Conservation (phyloP, 2,888 invertebrate species). For the Eupithecia inturbata region DNA sequence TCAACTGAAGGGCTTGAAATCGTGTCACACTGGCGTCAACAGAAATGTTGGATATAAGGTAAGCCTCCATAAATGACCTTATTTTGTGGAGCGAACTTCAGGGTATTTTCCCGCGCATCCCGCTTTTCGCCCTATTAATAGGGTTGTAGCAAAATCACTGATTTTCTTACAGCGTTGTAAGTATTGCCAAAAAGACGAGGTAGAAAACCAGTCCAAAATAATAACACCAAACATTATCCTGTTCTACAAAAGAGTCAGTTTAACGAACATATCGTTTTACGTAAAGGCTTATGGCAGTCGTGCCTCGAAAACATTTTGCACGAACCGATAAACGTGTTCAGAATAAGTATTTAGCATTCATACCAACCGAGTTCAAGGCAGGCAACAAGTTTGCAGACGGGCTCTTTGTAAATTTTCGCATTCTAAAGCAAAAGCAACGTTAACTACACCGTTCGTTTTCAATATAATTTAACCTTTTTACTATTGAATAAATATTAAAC, state of each 20-base stretch:
- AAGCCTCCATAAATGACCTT: constrained; percentile 19
- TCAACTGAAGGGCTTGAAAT: constrained; percentile 89
- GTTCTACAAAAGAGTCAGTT: neutral
- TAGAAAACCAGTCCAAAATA: constrained; percentile 1
- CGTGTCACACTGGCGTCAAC: constrained; percentile 94
- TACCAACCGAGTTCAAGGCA: constrained; percentile 52
- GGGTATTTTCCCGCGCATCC: neutral
- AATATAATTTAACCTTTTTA: neutral
- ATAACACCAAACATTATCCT: neutral
- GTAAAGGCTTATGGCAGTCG: neutral
- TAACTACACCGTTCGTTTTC: neutral
- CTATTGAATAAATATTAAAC: neutral
- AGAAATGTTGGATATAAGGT: constrained; percentile 94
- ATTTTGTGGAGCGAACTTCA: neutral
- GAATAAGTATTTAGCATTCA: constrained; percentile 41
- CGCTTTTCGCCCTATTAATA: neutral
- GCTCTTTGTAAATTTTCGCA: constrained; percentile 16
- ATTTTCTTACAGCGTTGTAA: neutral
- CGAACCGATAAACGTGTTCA: constrained; percentile 35
- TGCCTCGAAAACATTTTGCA: constrained; percentile 40
- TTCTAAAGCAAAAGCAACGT: constrained; percentile 1
- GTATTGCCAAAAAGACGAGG: neutral
- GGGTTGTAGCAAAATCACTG: neutral
- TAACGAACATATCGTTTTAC: constrained; percentile 8
- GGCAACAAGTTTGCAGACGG: constrained; percentile 31